A percentile compares a stretch with the other conserved stretches of the same genome.
Evolutionary conservation across 2,888 invertebrate genomes (phyloP).

Genomic region (Gonocerus acuteangulatus): DNA sequence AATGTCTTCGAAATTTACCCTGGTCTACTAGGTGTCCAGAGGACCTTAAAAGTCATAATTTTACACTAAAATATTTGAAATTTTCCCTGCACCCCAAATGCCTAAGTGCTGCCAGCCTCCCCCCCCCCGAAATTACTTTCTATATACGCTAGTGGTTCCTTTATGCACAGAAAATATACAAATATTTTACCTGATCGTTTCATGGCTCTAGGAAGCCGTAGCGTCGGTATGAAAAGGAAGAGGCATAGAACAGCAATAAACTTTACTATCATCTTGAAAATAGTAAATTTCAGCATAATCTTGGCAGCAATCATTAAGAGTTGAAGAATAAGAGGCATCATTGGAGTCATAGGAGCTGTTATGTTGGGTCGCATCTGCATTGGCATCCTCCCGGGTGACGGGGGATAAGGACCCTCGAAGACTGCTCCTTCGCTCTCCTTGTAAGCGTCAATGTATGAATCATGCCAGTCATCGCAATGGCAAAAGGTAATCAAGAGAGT

Average conservation of each 20-base stretch:
- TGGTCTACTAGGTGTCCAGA: too few species aligned
- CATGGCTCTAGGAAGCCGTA: slow-evolving; percentile 40
- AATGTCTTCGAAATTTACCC: too few species aligned
- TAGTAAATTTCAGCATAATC: slow-evolving; percentile 63
- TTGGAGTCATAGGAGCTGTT: slow-evolving; percentile 2
- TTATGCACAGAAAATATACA: too few species aligned
- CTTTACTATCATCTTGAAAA: slow-evolving; percentile 74
- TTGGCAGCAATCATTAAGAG: slow-evolving; percentile 45
- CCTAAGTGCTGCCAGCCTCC: too few species aligned
- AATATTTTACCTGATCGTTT: slow-evolving; percentile 17
- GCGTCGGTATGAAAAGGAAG: slow-evolving; percentile 65
- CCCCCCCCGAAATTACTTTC: too few species aligned
- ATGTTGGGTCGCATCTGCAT: slow-evolving; percentile 13
- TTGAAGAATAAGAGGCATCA: slow-evolving; percentile 26
- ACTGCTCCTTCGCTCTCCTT: slow-evolving; percentile 50
- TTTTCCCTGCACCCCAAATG: too few species aligned
- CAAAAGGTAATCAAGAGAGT: slow-evolving; percentile 5
- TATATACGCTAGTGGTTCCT: too few species aligned
- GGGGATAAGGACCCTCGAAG: slow-evolving; percentile 21
- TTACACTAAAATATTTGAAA: too few species aligned
- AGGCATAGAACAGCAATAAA: slow-evolving; percentile 69
- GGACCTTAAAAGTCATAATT: too few species aligned
- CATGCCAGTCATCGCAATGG: slow-evolving; percentile 39
- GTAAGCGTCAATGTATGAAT: slow-evolving; percentile 60
- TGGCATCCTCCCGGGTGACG: slow-evolving; percentile 26